Base-by-base conservation (phyloP, 2,797 vertebrate species). In the Typhlichthys subterraneus region DNA sequence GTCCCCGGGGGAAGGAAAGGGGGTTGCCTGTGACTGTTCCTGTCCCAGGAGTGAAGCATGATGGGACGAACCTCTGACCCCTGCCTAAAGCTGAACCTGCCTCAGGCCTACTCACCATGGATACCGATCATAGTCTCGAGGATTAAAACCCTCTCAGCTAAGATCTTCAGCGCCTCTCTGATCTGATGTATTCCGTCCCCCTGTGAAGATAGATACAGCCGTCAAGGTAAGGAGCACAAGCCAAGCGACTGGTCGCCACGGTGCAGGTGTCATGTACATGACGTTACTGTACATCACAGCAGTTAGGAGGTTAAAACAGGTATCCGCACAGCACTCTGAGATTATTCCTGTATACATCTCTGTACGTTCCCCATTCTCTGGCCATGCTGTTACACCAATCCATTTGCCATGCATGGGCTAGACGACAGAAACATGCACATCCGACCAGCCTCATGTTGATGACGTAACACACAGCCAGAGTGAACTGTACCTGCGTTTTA, bases 91-190 rank as follows among this genome's bases (percentile, higher is more conserved):
- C 91, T 91, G 89, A 90, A 81, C 87, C 90, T 91, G 87, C 80
- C 85, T 88, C 90, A 85, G 87, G 91, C 92, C 93, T 95, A 99
- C 97, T 98, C 96, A 99, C 97, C 97, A 87, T 99, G 96, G 88
- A 99, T 96, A 96, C 97, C 97, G 92, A 99, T 98, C 97, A 99
- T 97, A 94, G 97, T 97, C 93, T 99, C 97, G 89, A 99, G 95
- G 95, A 98, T 99, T 95, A 99, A 97, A 95, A 99, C 97, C 95
- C 97, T 95, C 92, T 99, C 97, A 33, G 97, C 97, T 96, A 99
- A 97, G 93, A 99, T 99, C 97, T 99, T 99, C 94, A 99, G 95
- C 66, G 97, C 97, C 93, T 99, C 97, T 78, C 96, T 97, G 92
- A 99, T 97, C 91, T 98, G 97, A 93, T 97, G 97, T 94, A 98